A percentile compares a stretch with the other conserved stretches of the same genome.
These are phyloP conservation scores for Ceriagrion tenellum DNA, from an alignment of 2,888 invertebrate genomes.

Conservation along the genomic window DNA sequence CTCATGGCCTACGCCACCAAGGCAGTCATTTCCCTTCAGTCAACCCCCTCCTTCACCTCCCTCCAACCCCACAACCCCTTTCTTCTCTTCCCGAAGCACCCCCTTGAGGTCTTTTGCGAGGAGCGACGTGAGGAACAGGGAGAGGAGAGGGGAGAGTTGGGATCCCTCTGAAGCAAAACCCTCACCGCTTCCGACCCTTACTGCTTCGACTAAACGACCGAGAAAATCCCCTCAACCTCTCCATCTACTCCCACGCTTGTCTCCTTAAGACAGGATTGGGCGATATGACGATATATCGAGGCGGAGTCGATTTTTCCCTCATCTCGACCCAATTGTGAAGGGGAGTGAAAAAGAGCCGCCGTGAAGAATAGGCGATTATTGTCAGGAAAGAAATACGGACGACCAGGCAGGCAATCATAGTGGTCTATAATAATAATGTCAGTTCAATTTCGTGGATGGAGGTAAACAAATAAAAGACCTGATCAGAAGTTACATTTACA, in stretches of 20 bases:
- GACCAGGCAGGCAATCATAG: no score
- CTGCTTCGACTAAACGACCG: background rate
- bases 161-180: background rate
- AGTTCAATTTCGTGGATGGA: no score
- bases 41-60: background rate
- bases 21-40: background rate
- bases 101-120: background rate
- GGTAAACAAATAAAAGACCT: no score
- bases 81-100: background rate
- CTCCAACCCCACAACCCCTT: background rate
- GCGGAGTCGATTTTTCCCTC: no score
- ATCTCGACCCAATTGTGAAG: no score
- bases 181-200: background rate
- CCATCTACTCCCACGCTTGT: background rate
- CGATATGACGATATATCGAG: no score
- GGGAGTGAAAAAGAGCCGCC: no score
- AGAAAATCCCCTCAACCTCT: background rate
- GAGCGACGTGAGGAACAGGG: background rate
- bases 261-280: no score
- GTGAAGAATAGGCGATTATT: no score
- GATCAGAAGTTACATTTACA: no score
- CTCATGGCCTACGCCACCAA: slow-evolving; percentile 21
- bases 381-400: no score
- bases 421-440: no score
- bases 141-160: background rate